Conservation (phyloP, 1,140 invertebrate genomes). For the Hypothenemus hampei region DNA sequence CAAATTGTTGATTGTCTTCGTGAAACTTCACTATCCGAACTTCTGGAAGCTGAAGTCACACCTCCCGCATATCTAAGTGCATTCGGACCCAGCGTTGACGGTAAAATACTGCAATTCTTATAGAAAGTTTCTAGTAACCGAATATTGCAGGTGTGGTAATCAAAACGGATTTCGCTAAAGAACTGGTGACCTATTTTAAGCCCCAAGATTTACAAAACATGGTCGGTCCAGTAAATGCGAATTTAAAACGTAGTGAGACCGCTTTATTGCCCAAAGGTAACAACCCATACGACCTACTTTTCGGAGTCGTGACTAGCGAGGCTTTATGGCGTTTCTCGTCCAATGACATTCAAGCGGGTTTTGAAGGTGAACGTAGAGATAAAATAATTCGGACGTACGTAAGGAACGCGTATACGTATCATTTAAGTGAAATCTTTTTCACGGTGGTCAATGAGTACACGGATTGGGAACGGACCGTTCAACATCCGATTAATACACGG, state of each 20-base stretch:
- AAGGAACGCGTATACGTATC: slow-evolving; percentile 89
- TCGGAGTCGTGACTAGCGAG: slow-evolving; percentile 80
- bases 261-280: slow-evolving; percentile 41
- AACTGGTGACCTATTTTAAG: slow-evolving; percentile 63
- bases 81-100: slow-evolving; percentile 82
- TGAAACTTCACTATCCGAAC: slow-evolving; percentile 67
- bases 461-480: slow-evolving; percentile 89
- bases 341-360: slow-evolving; percentile 79
- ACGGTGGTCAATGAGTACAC: slow-evolving; percentile 96
- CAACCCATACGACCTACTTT: slow-evolving; percentile 70
- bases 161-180: slow-evolving; percentile 70
- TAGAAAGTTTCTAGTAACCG: too few relatives aligned
- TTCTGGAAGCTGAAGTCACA: slow-evolving; percentile 72
- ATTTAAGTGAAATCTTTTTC: slow-evolving; percentile 95
- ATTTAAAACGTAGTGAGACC: slow-evolving; percentile 56
- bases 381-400: slow-evolving; percentile 90
- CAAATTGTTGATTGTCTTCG: slow-evolving; percentile 75
- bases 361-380: slow-evolving; percentile 83
- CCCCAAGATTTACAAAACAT: slow-evolving; percentile 63
- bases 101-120: too few relatives aligned
- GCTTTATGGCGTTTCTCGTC: slow-evolving; percentile 77
- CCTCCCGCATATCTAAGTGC: slow-evolving; percentile 79
- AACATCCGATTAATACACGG: slow-evolving; percentile 86
- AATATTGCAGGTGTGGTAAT: slow-evolving; percentile 63
- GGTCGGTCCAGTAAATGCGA: slow-evolving; percentile 54